These are phyloP conservation scores for Pelusios castaneus DNA, from an alignment of 2,113 vertebrate genomes.

Conservation along the genomic window DNA sequence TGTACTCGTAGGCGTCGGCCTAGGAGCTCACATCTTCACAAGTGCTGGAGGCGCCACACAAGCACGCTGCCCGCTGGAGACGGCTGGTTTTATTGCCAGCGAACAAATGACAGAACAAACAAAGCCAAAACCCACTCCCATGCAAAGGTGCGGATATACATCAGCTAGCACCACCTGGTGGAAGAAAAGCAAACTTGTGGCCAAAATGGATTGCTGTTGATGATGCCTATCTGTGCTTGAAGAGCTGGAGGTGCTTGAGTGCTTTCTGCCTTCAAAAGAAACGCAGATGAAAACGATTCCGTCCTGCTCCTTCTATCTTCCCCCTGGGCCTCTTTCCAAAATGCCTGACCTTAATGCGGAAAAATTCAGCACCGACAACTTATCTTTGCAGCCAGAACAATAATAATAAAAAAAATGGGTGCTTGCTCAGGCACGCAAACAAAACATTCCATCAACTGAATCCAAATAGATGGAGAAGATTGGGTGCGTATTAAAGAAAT, in stretches of 20 bases:
- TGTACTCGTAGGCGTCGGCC: not conserved
- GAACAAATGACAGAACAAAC: not conserved
- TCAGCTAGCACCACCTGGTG: not conserved
- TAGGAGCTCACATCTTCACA: not conserved
- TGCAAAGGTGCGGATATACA: too few species aligned
- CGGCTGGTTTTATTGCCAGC: not conserved
- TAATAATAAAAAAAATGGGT: not conserved
- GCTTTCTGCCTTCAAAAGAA: not conserved
- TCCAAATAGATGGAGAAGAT: not conserved
- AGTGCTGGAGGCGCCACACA: not conserved
- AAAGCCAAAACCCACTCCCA: not conserved
- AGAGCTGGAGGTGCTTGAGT: not conserved
- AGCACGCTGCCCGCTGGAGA: not conserved
- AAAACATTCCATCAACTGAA: not conserved
- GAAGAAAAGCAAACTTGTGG: not conserved
- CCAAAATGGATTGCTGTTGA: too few species aligned
- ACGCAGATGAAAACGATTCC: not conserved
- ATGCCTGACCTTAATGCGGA: not conserved
- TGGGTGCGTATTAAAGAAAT: not conserved
- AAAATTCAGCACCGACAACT: not conserved
- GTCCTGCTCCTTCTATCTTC: not conserved
- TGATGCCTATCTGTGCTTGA: not conserved
- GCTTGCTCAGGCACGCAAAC: not conserved
- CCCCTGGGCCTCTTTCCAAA: not conserved
- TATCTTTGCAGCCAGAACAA: not conserved